phyloP scores from a whole-genome alignment of 2,113 vertebrate species.

The Rutilus rutilus region DNA sequence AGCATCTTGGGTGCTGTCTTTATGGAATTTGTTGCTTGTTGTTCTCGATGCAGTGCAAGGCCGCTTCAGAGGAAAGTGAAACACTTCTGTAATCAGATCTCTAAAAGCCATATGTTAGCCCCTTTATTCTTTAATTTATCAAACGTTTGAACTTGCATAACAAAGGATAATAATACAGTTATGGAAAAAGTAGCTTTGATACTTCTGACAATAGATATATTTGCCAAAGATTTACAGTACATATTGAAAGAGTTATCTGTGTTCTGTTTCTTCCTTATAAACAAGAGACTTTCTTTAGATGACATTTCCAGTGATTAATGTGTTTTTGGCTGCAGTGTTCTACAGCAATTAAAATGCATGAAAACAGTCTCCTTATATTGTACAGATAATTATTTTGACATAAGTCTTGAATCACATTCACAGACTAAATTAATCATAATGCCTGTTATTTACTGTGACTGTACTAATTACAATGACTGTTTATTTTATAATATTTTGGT shows the following conservation, averaged over 20 bases:
- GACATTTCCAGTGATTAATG: not conserved
- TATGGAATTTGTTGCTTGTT: conserved; percentile 51
- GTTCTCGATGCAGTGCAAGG: conserved; percentile 29
- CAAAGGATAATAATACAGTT: not conserved
- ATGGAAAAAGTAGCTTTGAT: not conserved
- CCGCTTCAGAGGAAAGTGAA: conserved; percentile 24
- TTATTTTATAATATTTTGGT: too few relatives aligned
- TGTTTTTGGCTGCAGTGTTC: not conserved
- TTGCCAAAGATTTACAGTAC: not conserved
- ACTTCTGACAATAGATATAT: not conserved
- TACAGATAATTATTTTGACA: not conserved
- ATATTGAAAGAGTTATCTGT: not conserved
- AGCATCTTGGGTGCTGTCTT: conserved; percentile 58
- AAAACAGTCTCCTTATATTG: not conserved
- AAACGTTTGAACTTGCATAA: not conserved
- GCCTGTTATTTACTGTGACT: not conserved
- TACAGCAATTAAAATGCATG: not conserved
- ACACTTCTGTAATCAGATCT: conserved; percentile 34
- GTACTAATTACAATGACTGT: not conserved
- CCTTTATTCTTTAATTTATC: not conserved
- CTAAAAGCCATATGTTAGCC: not conserved
- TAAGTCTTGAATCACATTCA: not conserved
- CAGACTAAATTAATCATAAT: not conserved
- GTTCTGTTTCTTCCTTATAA: not conserved
- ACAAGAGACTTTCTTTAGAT: not conserved